Base-by-base conservation (phyloP, 1,140 invertebrate species). In the Adoxophyes honmai region DNA sequence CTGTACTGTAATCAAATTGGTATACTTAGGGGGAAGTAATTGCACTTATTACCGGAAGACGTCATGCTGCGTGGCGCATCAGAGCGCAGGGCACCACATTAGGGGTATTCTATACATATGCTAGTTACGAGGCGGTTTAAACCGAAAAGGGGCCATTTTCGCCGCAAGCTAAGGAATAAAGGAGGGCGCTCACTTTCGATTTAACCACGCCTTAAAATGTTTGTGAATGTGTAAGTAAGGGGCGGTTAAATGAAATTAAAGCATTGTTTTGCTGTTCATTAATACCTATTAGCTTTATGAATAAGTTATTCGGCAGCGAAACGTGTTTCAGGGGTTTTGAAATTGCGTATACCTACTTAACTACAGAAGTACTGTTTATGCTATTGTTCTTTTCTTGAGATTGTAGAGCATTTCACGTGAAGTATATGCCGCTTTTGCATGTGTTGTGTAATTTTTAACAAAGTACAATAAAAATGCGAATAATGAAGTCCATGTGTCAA, bases 121-220 rank as follows among this genome's bases (percentile, higher is more conserved):
- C 66, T 63, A 72, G 69, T 75, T 72, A 75, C 64, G 64, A 54
- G 48, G 64, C 62, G 42, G 55, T 64, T 70, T 65, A 37, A 38
- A 60, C 54, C 55, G 59, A 80, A 70, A n/a, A 74, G 73, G 75
- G 77, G 68, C 67, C 74, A 78, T 74, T 77, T 75, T 71, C 62
- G 64, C 70, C 68, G 67, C 73, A 64, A 72, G 67, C 60, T 36
- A 36, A 66, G 48, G 58, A 64, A 60, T 63, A 54, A 75, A 79
- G 67, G 60, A 76, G 77, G 77, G 74, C 70, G 69, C 61, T 60
- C 55, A 60, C 55, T 73, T 67, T 70, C 64, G 60, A 62, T 64
- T 58, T 60, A 66, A 73, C 80, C 77, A 81, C 78, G 80, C 77
- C 80, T 78, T 73, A 65, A 72, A 68, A 69, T 59, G 66, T 74